Percentiles rank a stretch among this genome's conserved stretches.
These are phyloP conservation scores for Tenualosa thibaudeaui DNA, from an alignment of 2,797 vertebrate species.

Conservation along the genomic window DNA sequence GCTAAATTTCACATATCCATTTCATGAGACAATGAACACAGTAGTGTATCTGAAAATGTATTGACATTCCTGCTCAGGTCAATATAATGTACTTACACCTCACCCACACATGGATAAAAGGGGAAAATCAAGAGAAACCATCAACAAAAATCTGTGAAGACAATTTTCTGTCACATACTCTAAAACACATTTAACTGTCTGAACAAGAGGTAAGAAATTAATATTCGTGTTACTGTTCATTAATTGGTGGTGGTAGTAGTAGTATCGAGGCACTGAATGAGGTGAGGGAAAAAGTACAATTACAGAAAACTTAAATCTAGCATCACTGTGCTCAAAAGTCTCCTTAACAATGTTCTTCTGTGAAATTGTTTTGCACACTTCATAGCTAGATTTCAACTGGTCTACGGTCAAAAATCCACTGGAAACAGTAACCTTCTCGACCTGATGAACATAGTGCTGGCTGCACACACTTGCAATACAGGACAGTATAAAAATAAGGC, in stretches of 20 bases:
- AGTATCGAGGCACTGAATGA: slow-evolving; percentile 49
- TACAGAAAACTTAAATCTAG: slow-evolving; percentile 19
- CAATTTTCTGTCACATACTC: slow-evolving; percentile 42
- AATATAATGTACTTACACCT: slow-evolving; percentile 5
- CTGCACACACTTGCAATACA: neutral
- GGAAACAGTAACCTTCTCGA: neutral
- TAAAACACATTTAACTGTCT: slow-evolving; percentile 52
- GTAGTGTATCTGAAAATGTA: slow-evolving; percentile 40
- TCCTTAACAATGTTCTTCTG: neutral
- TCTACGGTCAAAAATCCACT: neutral
- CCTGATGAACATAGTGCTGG: neutral
- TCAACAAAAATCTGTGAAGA: slow-evolving; percentile 10
- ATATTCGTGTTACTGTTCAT: neutral
- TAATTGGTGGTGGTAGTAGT: slow-evolving; percentile 4
- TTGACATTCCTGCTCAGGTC: slow-evolving; percentile 30
- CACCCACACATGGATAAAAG: slow-evolving; percentile 21
- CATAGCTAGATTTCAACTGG: slow-evolving; percentile 22
- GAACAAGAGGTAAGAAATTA: slow-evolving; percentile 30
- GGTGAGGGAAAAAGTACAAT: neutral
- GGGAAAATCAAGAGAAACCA: slow-evolving; percentile 35
- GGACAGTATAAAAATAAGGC: slow-evolving; percentile 12
- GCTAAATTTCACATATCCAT: slow-evolving; percentile 54
- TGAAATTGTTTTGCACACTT: slow-evolving; percentile 27
- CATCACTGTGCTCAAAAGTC: slow-evolving; percentile 37
- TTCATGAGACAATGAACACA: slow-evolving; percentile 47